These are phyloP conservation scores for Diadegma fenestrale DNA, from an alignment of 2,888 invertebrate genomes.

Conservation along the genomic window DNA sequence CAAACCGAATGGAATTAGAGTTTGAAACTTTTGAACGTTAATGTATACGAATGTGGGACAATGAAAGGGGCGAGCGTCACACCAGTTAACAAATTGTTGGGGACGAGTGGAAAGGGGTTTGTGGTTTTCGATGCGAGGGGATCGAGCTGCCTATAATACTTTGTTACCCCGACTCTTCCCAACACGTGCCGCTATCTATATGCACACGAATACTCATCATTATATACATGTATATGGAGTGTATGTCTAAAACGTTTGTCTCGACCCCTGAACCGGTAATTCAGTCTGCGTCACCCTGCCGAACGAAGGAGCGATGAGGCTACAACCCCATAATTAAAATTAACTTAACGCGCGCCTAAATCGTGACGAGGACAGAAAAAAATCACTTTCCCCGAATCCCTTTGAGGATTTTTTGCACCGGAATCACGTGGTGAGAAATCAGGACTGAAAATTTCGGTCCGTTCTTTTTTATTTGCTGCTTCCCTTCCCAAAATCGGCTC, in stretches of 20 bases:
- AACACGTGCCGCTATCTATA: slow-evolving; percentile 40
- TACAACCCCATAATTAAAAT: slow-evolving; percentile 81
- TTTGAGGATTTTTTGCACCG: neutral
- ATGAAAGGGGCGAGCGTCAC: slow-evolving; percentile 54
- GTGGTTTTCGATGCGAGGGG: slow-evolving; percentile 79
- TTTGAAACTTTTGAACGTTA: neutral
- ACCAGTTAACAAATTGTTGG: slow-evolving; percentile 83
- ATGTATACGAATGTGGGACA: neutral
- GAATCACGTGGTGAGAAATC: neutral
- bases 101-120: slow-evolving; percentile 79
- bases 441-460: neutral
- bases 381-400: slow-evolving; percentile 14
- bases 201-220: neutral
- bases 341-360: slow-evolving; percentile 73
- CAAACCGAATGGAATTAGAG: neutral
- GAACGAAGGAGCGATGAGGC: slow-evolving; percentile 59
- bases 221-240: slow-evolving; percentile 7
- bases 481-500: neutral
- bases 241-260: slow-evolving; percentile 38
- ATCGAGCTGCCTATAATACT: slow-evolving; percentile 81
- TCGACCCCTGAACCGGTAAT: slow-evolving; percentile 63
- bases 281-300: slow-evolving; percentile 58
- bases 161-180: slow-evolving; percentile 83
- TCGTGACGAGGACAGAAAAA: slow-evolving; percentile 9
- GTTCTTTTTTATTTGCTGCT: neutral